Evolutionary conservation across 2,888 invertebrate species (phyloP), one percentile per base, ranked within the genome.

Genomic region (Imbricaverruca yamaguchii): DNA sequence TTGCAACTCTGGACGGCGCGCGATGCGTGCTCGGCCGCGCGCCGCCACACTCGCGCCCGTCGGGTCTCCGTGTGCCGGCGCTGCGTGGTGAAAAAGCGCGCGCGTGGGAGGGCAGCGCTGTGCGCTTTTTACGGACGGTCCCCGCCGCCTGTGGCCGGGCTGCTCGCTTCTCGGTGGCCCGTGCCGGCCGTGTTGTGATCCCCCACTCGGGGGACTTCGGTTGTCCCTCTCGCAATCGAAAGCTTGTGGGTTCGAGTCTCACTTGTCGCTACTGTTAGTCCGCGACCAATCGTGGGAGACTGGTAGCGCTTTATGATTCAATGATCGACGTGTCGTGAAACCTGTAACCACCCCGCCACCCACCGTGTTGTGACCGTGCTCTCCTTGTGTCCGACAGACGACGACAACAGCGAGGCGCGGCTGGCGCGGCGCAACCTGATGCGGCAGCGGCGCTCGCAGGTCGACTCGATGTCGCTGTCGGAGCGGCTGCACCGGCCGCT

Each of bases 41-140:
- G 12, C 25, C 67, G 23, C 39, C 39, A 39, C 39, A 39, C 39
- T 39, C 39, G 39, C 39, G 39, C 39, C 39, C 39, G 39, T 39
- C 4, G 39, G 39, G 39, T 39, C 39, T 59, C 59, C 7, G 59
- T 15, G 59, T 15, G 59, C 15, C 74, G 8, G 21, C 74, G 74
- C 55, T 55, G 55, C 7, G 55, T 55, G 55, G 9, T 9, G 55
- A 74, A 74, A 74, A 74, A 23, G n/a, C 13, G 74, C 21, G 55
- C 55, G 74, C 55, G 74, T 74, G 74, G 74, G 74, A 55, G 74
- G 53, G 74, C 55, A 55, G 74, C 53, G 21, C 74, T 59, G 59
- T 15, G 21, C 53, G 11, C 74, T 74, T 74, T 74, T 74, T 74
- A 21, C 55, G 53, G 12, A 12, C 65, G 7, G 65, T 9, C 0